A percentile compares a stretch with the other conserved stretches of the same genome.
Evolutionary conservation across 2,797 vertebrate genomes (phyloP).

Genomic region (Eulemur albifrons): DNA sequence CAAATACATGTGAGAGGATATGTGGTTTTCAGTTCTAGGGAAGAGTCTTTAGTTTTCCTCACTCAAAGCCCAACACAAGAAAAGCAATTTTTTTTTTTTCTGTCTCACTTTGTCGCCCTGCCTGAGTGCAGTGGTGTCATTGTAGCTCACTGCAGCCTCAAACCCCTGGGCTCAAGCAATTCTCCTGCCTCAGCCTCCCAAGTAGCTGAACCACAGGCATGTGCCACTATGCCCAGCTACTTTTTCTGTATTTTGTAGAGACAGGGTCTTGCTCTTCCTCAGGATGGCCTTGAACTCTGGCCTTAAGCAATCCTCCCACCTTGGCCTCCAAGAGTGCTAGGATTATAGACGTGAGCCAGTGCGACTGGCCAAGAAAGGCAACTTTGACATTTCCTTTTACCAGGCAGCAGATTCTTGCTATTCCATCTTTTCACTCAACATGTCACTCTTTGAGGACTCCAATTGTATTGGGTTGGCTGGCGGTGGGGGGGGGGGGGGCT

Average conservation of each 20-base stretch:
- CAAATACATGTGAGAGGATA: background rate
- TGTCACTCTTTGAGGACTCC: background rate
- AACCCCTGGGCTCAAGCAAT: background rate
- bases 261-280: background rate
- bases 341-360: background rate
- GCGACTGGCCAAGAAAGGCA: background rate
- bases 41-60: background rate
- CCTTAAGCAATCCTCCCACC: background rate
- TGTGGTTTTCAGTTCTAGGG: background rate
- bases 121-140: background rate
- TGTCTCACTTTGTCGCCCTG: background rate
- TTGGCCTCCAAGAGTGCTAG: background rate
- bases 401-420: background rate
- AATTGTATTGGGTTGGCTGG: background rate
- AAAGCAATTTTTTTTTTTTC: background rate
- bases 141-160: background rate
- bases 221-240: background rate
- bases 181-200: background rate
- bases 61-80: background rate
- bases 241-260: background rate
- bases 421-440: background rate
- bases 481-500: too few species aligned
- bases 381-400: background rate
- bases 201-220: background rate
- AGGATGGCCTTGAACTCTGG: background rate